Evolutionary conservation across 2,888 invertebrate species (phyloP).

Genomic region (Lissocephala sabroskyi): DNA sequence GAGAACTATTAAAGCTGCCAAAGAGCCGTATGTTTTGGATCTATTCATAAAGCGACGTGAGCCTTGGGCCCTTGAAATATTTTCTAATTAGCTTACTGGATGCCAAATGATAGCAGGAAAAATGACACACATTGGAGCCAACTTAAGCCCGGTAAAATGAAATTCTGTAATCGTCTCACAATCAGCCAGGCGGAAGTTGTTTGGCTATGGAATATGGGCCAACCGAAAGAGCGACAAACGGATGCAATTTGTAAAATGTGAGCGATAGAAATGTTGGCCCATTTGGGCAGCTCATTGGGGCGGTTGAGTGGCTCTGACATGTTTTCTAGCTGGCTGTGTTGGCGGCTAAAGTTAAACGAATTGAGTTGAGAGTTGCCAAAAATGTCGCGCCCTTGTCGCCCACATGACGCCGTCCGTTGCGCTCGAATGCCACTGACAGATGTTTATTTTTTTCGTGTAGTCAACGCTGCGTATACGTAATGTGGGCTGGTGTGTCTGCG

Average conservation of each 20-base stretch:
- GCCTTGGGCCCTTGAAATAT: too few relatives aligned
- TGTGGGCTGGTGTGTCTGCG: conserved; percentile 17
- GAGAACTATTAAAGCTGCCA: too few relatives aligned
- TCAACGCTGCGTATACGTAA: too few relatives aligned
- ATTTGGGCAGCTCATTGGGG: conserved; percentile 1
- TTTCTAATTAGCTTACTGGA: too few relatives aligned
- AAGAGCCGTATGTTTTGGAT: too few relatives aligned
- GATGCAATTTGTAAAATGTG: conserved; percentile 37
- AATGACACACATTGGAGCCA: too few relatives aligned
- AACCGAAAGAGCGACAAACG: conserved; percentile 36
- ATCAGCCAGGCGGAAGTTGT: conserved; percentile 32
- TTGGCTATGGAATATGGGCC: conserved; percentile 31
- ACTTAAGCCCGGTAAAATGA: conserved; percentile 15
- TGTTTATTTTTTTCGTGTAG: conserved; percentile 9
- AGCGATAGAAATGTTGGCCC: conserved; percentile 29
- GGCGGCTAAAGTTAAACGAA: conserved; percentile 10
- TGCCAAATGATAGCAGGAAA: too few relatives aligned
- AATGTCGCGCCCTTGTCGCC: conserved; percentile 26
- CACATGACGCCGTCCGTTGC: conserved; percentile 23
- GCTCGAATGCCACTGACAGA: conserved; percentile 28
- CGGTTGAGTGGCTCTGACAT: conserved; percentile 12
- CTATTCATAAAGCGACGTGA: too few relatives aligned
- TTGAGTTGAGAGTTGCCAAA: conserved; percentile 22
- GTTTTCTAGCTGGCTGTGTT: conserved; percentile 28
- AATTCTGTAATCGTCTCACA: conserved; percentile 36